phyloP scores from a whole-genome alignment of 2,113 vertebrate genomes.

The Lonchura striata region DNA sequence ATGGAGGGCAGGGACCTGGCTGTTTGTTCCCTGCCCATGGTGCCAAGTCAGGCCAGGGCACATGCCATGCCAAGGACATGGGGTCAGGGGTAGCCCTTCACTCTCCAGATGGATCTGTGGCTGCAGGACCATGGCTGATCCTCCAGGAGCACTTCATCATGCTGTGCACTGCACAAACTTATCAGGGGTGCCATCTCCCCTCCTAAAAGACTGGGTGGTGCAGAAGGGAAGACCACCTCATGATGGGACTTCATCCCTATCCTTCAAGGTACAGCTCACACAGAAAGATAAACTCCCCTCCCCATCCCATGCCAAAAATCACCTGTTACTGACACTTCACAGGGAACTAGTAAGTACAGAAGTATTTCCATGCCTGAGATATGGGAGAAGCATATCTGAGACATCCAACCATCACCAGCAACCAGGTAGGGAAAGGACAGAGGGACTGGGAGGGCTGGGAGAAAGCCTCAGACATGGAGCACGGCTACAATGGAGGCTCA shows the following conservation, averaged over 20 bases:
- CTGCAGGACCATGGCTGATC: neutral
- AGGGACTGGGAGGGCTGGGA: neutral
- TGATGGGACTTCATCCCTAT: neutral
- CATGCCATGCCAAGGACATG: fast-evolving
- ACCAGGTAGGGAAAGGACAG: neutral
- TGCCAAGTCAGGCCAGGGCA: neutral
- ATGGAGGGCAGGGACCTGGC: neutral
- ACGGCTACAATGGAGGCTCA: neutral
- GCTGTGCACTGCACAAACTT: neutral
- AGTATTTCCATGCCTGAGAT: neutral
- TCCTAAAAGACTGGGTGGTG: neutral
- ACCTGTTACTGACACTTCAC: neutral
- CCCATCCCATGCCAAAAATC: neutral
- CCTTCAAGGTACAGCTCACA: neutral
- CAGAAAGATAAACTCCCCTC: neutral
- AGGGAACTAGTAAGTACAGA: neutral
- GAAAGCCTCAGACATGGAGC: neutral
- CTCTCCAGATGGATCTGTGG: neutral
- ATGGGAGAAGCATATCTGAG: neutral
- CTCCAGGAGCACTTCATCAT: neutral
- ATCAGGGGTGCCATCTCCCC: neutral
- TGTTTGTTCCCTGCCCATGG: neutral
- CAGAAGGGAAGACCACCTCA: neutral
- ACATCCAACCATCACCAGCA: neutral
- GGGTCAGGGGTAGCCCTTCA: neutral